These are phyloP conservation scores for Nothocercus julius DNA, from an alignment of 2,113 vertebrate species.

Conservation along the genomic window DNA sequence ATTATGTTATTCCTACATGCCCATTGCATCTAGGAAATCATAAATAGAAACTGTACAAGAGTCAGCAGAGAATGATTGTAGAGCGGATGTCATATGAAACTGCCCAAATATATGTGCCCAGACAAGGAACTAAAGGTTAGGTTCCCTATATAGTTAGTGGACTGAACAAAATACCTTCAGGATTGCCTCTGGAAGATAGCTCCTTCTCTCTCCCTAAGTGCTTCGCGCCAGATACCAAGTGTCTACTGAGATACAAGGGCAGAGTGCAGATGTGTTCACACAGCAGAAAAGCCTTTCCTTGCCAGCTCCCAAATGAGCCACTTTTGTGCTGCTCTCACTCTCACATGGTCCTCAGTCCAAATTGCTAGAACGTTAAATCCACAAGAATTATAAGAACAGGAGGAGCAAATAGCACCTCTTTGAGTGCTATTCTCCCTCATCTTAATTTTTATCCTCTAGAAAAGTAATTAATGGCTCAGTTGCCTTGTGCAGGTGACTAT, in stretches of 20 bases:
- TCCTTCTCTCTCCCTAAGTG: background rate
- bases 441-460: background rate
- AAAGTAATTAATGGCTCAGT: background rate
- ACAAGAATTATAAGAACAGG: background rate
- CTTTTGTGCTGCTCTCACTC: background rate
- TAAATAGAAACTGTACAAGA: conserved; percentile 10
- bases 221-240: background rate
- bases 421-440: background rate
- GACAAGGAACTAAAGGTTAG: background rate
- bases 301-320: background rate
- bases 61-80: background rate
- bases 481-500: background rate
- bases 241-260: background rate
- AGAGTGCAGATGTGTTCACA: background rate
- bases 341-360: background rate
- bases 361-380: background rate
- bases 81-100: background rate
- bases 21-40: background rate
- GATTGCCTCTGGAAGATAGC: background rate
- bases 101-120: background rate
- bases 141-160: background rate
- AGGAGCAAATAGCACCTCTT: background rate
- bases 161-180: background rate
- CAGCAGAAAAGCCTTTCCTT: background rate
- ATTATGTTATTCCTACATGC: background rate